A percentile compares a stretch with the other conserved stretches of the same genome.
Evolutionary conservation across 2,888 invertebrate genomes (phyloP).

Genomic region (Tachina grossa): DNA sequence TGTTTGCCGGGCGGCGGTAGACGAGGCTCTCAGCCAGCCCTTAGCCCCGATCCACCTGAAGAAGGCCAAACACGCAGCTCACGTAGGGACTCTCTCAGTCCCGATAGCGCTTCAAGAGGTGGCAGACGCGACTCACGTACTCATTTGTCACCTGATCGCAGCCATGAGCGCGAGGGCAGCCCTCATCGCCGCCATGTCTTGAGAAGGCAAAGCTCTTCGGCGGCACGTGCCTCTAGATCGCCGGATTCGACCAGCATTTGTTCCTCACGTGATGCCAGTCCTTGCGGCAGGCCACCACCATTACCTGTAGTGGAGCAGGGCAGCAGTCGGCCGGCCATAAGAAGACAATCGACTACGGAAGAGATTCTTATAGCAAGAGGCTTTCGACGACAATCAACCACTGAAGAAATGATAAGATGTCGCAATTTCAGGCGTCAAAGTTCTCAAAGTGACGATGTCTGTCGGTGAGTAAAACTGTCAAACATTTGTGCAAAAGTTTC

Average conservation of each 20-base stretch:
- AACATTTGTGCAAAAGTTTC: neutral
- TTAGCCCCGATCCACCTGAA: constrained; percentile 91
- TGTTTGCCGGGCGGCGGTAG: constrained; percentile 88
- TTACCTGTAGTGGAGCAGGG: constrained; percentile 84
- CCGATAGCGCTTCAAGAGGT: constrained; percentile 91
- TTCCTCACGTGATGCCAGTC: constrained; percentile 91
- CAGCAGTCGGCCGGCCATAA: constrained; percentile 88
- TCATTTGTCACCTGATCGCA: constrained; percentile 91
- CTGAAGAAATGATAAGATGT: constrained; percentile 96
- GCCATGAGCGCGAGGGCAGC: constrained; percentile 88
- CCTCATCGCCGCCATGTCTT: constrained; percentile 90
- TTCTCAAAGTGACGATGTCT: constrained; percentile 93
- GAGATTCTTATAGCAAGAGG: constrained; percentile 95
- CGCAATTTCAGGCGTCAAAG: constrained; percentile 95
- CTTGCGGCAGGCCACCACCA: constrained; percentile 86
- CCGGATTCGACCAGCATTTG: constrained; percentile 91
- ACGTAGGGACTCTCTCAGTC: constrained; percentile 93
- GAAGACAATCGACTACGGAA: constrained; percentile 95
- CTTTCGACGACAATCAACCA: constrained; percentile 94
- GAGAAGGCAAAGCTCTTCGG: constrained; percentile 91
- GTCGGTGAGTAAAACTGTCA: constrained; percentile 82
- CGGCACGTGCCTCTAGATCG: constrained; percentile 86
- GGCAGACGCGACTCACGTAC: constrained; percentile 89
- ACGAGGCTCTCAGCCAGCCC: constrained; percentile 91
- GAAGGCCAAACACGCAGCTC: constrained; percentile 87